Conservation (phyloP, 2,888 invertebrate species). For the Andricus curvator region DNA sequence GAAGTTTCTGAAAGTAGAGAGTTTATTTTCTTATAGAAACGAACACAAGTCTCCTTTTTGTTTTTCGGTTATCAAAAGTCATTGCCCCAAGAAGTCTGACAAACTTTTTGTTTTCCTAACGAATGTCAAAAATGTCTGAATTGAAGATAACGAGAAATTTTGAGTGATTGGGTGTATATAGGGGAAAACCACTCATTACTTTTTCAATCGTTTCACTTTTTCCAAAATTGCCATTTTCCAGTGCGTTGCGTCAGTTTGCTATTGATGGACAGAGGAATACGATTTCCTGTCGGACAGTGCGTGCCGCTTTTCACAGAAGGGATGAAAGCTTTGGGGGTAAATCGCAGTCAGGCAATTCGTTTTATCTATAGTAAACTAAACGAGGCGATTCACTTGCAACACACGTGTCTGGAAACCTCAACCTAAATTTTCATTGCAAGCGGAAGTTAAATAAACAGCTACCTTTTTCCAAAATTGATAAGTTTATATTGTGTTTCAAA, state of each 20-base stretch:
- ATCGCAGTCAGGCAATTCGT: constrained; percentile 52
- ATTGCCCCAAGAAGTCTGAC: no score
- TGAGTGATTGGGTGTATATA: constrained; percentile 42
- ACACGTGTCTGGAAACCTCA: constrained; percentile 48
- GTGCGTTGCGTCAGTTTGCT: constrained; percentile 16
- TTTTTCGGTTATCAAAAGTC: no score
- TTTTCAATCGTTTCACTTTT: neutral
- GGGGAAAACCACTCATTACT: neutral
- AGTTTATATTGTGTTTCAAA: no score
- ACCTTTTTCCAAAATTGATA: neutral
- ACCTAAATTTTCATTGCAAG: constrained; percentile 54
- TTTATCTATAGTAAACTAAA: constrained; percentile 35
- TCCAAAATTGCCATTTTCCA: constrained; percentile 41
- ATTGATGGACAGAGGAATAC: constrained; percentile 18
- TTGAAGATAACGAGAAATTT: constrained; percentile 10
- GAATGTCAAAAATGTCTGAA: neutral
- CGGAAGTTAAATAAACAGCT: constrained; percentile 49
- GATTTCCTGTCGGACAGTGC: constrained; percentile 48
- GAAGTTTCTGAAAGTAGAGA: no score
- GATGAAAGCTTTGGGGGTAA: neutral
- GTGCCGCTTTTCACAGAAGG: constrained; percentile 56
- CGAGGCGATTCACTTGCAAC: constrained; percentile 50
- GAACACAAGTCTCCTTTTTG: no score
- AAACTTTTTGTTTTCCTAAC: no score
- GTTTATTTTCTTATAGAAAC: no score